phyloP scores from a whole-genome alignment of 2,888 invertebrate species.

The Ctenicera cuprea region DNA sequence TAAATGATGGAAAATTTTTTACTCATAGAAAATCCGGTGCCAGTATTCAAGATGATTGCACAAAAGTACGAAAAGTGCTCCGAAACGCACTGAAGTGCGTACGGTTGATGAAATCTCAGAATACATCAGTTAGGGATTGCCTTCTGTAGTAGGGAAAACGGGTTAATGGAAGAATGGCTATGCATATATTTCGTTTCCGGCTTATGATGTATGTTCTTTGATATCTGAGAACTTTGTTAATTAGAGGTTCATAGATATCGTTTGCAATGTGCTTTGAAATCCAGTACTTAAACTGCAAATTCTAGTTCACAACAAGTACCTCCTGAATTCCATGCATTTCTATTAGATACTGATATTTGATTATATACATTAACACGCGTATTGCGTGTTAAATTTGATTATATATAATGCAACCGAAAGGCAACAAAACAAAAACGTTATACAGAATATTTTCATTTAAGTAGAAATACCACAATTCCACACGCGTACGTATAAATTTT shows the following conservation, averaged over 20 bases:
- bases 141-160: conserved; percentile 13
- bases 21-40: conserved; percentile 30
- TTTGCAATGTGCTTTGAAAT: conserved; percentile 13
- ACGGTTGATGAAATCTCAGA: conserved; percentile 29
- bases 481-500: too few relatives aligned
- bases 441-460: too few relatives aligned
- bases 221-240: conserved; percentile 32
- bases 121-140: conserved; percentile 31
- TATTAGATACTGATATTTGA: too few relatives aligned
- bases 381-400: too few relatives aligned
- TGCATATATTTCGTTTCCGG: conserved; percentile 21
- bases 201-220: conserved; percentile 32
- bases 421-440: too few relatives aligned
- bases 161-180: conserved; percentile 28
- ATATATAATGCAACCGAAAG: too few relatives aligned
- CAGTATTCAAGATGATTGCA: conserved; percentile 36
- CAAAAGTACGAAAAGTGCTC: conserved; percentile 38
- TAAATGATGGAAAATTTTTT: conserved; percentile 18
- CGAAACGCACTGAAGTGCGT: conserved; percentile 33
- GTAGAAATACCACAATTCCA: too few relatives aligned
- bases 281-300: conserved; percentile 5
- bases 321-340: too few relatives aligned
- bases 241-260: conserved; percentile 17
- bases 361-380: too few relatives aligned
- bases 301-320: not conserved